Evolutionary conservation across 2,888 invertebrate genomes (phyloP).

Genomic region (Orthosia gracilis): DNA sequence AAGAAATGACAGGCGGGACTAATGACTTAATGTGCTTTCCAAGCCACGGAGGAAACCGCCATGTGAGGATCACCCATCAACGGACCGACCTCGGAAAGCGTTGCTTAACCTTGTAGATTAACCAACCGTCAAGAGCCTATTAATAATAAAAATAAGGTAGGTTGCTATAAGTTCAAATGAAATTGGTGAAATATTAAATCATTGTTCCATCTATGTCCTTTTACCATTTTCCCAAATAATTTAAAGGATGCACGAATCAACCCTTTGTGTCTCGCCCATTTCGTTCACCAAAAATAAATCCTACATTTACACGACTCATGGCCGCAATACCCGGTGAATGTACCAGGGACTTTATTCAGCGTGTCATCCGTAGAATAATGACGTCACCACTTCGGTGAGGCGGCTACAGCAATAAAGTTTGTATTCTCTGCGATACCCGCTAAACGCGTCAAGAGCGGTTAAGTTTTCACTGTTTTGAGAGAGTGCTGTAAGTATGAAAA

Average conservation of each 20-base stretch:
- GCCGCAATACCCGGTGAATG: slow-evolving; percentile 29
- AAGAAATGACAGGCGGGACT: no score
- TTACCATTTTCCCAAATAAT: neutral
- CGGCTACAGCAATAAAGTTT: slow-evolving; percentile 54
- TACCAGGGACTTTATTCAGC: slow-evolving; percentile 51
- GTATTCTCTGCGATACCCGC: slow-evolving; percentile 41
- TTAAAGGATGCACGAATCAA: neutral
- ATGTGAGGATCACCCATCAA: no score
- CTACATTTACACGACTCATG: slow-evolving; percentile 16
- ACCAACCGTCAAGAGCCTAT: no score
- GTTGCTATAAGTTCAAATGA: neutral
- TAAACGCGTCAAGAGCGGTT: slow-evolving; percentile 43
- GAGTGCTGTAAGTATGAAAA: neutral
- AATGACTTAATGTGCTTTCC: no score
- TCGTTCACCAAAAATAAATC: slow-evolving; percentile 16
- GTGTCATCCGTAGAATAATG: slow-evolving; percentile 61
- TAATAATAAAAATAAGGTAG: no score
- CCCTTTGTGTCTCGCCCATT: neutral
- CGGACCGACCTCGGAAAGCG: no score
- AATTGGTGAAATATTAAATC: neutral
- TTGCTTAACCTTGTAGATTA: no score
- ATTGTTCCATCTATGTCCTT: neutral
- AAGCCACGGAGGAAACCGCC: no score
- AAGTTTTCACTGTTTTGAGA: slow-evolving; percentile 39
- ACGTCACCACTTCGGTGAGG: slow-evolving; percentile 54